A percentile compares a stretch with the other conserved stretches of the same genome.
Evolutionary conservation across 1,140 invertebrate genomes (phyloP).

Genomic region (Hetaerina americana): DNA sequence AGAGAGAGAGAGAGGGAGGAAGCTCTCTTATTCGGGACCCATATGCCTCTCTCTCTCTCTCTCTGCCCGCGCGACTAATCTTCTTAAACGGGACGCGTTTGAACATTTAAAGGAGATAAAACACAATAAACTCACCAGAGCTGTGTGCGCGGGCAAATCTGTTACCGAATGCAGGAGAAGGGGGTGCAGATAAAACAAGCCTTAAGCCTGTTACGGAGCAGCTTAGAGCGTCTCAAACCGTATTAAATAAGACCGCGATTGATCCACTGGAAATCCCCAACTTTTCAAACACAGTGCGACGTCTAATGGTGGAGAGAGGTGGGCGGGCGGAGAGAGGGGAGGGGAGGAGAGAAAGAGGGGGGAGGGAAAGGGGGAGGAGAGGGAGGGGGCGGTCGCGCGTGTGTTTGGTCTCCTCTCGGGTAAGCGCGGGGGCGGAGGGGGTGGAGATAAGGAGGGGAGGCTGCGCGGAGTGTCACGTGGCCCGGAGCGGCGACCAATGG

Average conservation of each 20-base stretch:
- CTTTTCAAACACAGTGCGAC: constrained; percentile 21
- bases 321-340: not conserved
- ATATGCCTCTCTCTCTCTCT: too few species aligned
- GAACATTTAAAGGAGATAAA: constrained; percentile 27
- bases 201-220: constrained; percentile 29
- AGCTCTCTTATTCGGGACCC: too few species aligned
- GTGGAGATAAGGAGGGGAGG: not conserved
- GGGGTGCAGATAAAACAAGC: constrained; percentile 27
- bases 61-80: constrained; percentile 21
- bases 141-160: constrained; percentile 26
- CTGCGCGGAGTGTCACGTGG: not conserved
- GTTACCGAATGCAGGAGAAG: constrained; percentile 24
- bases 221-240: constrained; percentile 28
- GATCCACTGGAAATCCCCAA: constrained; percentile 23
- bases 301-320: not conserved
- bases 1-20: not conserved
- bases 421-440: not conserved
- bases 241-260: constrained; percentile 31
- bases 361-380: too few species aligned
- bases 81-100: constrained; percentile 25
- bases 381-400: not conserved
- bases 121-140: constrained; percentile 30
- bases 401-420: not conserved
- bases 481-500: not conserved
- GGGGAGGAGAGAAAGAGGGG: too few species aligned